Percentiles rank a stretch among this genome's conserved stretches.
These are phyloP conservation scores for Girardinichthys multiradiatus DNA, from an alignment of 2,113 vertebrate genomes.

Conservation along the genomic window DNA sequence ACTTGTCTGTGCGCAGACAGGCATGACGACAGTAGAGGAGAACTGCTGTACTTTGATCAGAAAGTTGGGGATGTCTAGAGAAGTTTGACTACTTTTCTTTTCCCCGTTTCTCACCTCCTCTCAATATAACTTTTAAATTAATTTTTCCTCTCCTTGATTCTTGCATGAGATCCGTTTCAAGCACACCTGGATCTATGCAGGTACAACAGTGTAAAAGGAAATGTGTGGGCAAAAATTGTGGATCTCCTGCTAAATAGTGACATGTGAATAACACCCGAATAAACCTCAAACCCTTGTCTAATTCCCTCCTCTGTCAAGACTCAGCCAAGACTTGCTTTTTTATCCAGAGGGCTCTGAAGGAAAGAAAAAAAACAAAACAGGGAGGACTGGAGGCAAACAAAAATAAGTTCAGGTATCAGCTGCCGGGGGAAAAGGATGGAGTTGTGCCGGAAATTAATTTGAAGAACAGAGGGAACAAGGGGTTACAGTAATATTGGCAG, in stretches of 20 bases:
- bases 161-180: conserved; percentile 3
- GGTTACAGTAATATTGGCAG: conserved; percentile 64
- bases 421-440: neutral
- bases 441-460: conserved; percentile 57
- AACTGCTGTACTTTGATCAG: conserved; percentile 23
- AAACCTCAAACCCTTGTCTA: conserved; percentile 5
- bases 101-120: neutral
- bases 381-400: conserved; percentile 9
- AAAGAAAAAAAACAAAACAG: neutral
- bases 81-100: neutral
- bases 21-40: conserved; percentile 5
- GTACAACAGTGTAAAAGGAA: neutral
- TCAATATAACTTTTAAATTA: conserved; percentile 40
- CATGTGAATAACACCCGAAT: conserved; percentile 2
- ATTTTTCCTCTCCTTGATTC: conserved; percentile 14
- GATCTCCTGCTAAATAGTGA: conserved; percentile 5
- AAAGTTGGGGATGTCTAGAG: neutral
- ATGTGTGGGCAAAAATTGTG: neutral
- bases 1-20: conserved; percentile 7
- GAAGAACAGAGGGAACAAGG: conserved; percentile 47
- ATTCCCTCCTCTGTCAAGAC: neutral
- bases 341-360: neutral
- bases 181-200: neutral
- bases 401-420: conserved; percentile 40
- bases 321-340: conserved; percentile 7